Base-by-base conservation (phyloP, 1,140 invertebrate genomes). In the Aplysia californica region DNA sequence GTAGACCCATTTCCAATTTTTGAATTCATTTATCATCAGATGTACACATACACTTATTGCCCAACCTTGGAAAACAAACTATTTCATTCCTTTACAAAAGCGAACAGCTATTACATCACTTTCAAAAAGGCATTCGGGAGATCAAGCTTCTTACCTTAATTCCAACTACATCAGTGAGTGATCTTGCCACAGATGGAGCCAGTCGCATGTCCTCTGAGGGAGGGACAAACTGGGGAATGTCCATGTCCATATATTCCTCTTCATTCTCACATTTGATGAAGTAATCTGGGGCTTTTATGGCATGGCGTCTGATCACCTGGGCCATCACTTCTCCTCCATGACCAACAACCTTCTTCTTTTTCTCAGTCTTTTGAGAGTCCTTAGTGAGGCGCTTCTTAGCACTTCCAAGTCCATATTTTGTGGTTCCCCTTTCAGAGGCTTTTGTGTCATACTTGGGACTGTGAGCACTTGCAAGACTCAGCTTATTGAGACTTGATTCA, bases 321-420 rank as follows among this genome's bases (percentile, higher is more conserved):
- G 71, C 41, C 15, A n/a, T 61, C 0, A 55, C 20, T 4, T 31
- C 61, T 20, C 39, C 56, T 41, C 35, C 39, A n/a, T 38, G 23
- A 39, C 44, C 64, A 21, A 72, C 68, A 38, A 79, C 44, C 36
- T 72, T 79, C 35, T 67, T 76, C 44, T 79, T 79, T 61, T 79
- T 79, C n/a, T n/a, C n/a, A n/a, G n/a, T n/a, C n/a, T n/a, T n/a
- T n/a, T n/a, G n/a, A n/a, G n/a, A n/a, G n/a, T n/a, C n/a, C n/a
- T n/a, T n/a, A n/a, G n/a, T n/a, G n/a, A n/a, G n/a, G n/a, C n/a
- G n/a, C n/a, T n/a, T n/a, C n/a, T n/a, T n/a, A n/a, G n/a, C n/a
- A n/a, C n/a, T n/a, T n/a, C n/a, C n/a, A n/a, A n/a, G n/a, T n/a
- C n/a, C n/a, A n/a, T n/a, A n/a, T n/a, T n/a, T n/a, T n/a, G n/a